Conservation (phyloP, 2,113 vertebrate genomes). For the Syrmaticus mikado region DNA sequence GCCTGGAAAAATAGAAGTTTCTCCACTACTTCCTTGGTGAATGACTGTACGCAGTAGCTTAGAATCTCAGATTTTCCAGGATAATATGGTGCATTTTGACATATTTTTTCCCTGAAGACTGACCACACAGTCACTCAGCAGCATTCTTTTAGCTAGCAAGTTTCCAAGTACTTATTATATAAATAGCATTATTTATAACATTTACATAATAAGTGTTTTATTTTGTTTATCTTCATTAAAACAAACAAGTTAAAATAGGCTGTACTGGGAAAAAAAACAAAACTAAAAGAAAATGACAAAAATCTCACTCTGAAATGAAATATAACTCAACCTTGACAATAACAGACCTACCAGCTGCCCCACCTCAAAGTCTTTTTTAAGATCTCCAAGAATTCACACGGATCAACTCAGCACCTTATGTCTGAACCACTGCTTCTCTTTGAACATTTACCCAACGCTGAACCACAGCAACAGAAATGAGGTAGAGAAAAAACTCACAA, state of each 20-base stretch:
- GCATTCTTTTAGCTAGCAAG: not conserved
- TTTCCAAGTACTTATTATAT: not conserved
- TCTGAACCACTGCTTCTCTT: not conserved
- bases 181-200: conserved; percentile 35
- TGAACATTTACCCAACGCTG: not conserved
- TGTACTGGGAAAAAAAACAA: not conserved
- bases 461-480: not conserved
- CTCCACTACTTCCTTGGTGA: not conserved
- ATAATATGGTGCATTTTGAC: not conserved
- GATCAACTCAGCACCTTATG: not conserved
- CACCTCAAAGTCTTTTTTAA: not conserved
- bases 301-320: not conserved
- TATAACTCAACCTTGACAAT: not conserved
- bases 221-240: not conserved
- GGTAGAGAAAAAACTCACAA: not conserved
- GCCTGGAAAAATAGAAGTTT: not conserved
- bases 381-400: not conserved
- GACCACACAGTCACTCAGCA: not conserved
- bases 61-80: not conserved
- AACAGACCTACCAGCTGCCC: not conserved
- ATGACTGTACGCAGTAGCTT: not conserved
- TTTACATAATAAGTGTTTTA: not conserved
- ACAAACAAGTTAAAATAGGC: conserved; percentile 1
- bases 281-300: not conserved
- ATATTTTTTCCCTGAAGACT: not conserved